Conservation (phyloP, 2,888 invertebrate species). For the Cheilosia vernalis region DNA sequence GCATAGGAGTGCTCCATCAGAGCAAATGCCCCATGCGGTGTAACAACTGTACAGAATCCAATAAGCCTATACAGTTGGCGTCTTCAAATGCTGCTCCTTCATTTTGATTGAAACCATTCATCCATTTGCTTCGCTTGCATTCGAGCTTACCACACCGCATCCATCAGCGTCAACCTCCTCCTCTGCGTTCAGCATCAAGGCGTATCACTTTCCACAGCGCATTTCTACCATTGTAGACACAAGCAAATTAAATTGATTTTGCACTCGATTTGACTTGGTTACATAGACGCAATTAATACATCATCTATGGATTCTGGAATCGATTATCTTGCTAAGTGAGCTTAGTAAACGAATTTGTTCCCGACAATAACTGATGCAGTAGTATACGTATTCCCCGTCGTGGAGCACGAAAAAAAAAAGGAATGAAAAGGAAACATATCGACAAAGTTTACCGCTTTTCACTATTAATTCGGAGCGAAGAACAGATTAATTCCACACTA, state of each 20-base stretch:
- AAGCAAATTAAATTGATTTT: slow-evolving; percentile 44
- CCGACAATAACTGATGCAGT: slow-evolving; percentile 24
- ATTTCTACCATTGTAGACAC: background rate
- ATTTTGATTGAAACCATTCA: too few relatives aligned
- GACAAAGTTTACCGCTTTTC: slow-evolving; percentile 1
- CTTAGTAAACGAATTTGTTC: slow-evolving; percentile 23
- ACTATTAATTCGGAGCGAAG: slow-evolving; percentile 47
- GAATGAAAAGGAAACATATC: slow-evolving; percentile 15
- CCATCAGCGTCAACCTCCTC: too few relatives aligned
- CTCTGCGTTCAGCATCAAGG: too few relatives aligned
- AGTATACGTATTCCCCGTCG: background rate
- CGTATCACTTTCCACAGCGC: background rate
- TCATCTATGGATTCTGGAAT: slow-evolving; percentile 43
- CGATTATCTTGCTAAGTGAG: slow-evolving; percentile 53
- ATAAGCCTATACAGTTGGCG: too few relatives aligned
- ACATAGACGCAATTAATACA: slow-evolving; percentile 37
- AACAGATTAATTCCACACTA: slow-evolving; percentile 66
- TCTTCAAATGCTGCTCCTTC: too few relatives aligned
- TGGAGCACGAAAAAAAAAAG: background rate
- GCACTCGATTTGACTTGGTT: slow-evolving; percentile 23
- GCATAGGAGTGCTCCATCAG: too few relatives aligned
- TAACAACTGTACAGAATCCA: too few relatives aligned
- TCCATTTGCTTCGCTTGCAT: too few relatives aligned
- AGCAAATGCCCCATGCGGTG: too few relatives aligned
- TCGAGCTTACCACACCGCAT: too few relatives aligned